These are phyloP conservation scores for Urosaurus nigricauda DNA, from an alignment of 2,797 vertebrate genomes.

Conservation along the genomic window DNA sequence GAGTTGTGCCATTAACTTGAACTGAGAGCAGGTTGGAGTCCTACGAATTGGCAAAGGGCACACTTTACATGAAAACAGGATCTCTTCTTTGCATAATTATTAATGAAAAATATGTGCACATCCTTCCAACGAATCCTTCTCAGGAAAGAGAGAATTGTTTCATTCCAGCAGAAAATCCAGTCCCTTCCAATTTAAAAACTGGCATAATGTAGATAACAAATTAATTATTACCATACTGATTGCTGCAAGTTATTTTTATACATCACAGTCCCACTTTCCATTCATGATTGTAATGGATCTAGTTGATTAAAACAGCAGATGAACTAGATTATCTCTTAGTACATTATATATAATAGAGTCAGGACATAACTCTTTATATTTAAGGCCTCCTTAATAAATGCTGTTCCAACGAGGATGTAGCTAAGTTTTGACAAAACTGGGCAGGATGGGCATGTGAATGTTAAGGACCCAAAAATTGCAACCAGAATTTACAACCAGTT, in stretches of 20 bases:
- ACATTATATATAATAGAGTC: not conserved
- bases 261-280: not conserved
- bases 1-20: constrained; percentile 23
- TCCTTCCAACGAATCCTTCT: not conserved
- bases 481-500: no score
- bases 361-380: not conserved
- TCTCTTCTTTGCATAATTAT: constrained; percentile 20
- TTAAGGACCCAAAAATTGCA: no score
- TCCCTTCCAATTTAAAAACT: not conserved
- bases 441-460: no score
- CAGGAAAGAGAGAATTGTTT: not conserved
- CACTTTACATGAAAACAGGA: constrained; percentile 12
- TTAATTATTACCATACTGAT: not conserved
- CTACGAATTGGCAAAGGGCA: constrained; percentile 19
- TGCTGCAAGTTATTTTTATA: not conserved
- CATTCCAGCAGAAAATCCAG: not conserved
- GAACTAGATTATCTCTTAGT: not conserved
- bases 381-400: no score
- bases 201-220: not conserved
- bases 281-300: not conserved
- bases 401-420: no score
- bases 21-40: constrained; percentile 15
- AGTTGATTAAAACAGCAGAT: not conserved
- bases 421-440: no score
- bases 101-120: not conserved